Percentiles rank a stretch among this genome's conserved stretches.
These are phyloP conservation scores for Tortrix viridana DNA, from an alignment of 2,888 invertebrate genomes.

Conservation along the genomic window DNA sequence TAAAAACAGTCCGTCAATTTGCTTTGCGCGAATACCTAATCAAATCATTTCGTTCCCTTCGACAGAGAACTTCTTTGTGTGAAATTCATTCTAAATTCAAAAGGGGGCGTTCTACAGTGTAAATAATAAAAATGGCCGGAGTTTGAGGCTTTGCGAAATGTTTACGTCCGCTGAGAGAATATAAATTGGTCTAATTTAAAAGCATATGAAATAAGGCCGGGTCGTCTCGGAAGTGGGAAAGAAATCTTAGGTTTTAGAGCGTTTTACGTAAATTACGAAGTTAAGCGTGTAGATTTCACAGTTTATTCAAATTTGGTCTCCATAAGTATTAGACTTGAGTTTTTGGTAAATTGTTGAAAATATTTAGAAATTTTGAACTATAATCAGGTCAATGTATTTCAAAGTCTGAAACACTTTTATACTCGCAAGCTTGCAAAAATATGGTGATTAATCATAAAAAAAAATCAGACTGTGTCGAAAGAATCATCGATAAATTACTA, in stretches of 20 bases:
- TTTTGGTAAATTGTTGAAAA: too few species aligned
- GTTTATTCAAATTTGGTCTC: too few species aligned
- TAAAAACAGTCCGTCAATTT: conserved; percentile 1
- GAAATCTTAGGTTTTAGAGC: conserved; percentile 31
- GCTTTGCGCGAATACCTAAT: conserved; percentile 16
- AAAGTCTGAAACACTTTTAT: too few species aligned
- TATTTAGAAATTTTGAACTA: too few species aligned
- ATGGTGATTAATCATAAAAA: too few species aligned
- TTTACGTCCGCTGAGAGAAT: conserved; percentile 58
- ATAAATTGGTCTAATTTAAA: conserved; percentile 66
- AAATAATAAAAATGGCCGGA: conserved; percentile 63
- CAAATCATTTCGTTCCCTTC: conserved; percentile 16
- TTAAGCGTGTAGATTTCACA: too few species aligned
- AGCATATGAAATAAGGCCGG: conserved; percentile 49
- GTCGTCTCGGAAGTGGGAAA: conserved; percentile 32
- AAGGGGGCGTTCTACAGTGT: conserved; percentile 47
- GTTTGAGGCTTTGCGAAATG: conserved; percentile 53
- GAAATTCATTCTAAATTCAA: conserved; percentile 42
- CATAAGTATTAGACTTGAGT: too few species aligned
- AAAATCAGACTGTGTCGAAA: too few species aligned
- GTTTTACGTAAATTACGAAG: neutral
- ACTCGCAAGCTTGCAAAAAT: too few species aligned
- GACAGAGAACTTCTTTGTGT: conserved; percentile 31
- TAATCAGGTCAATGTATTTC: too few species aligned
- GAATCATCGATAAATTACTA: too few species aligned